These are phyloP conservation scores for Apocrypta bakeri DNA, from an alignment of 1,140 invertebrate genomes.

Conservation along the genomic window DNA sequence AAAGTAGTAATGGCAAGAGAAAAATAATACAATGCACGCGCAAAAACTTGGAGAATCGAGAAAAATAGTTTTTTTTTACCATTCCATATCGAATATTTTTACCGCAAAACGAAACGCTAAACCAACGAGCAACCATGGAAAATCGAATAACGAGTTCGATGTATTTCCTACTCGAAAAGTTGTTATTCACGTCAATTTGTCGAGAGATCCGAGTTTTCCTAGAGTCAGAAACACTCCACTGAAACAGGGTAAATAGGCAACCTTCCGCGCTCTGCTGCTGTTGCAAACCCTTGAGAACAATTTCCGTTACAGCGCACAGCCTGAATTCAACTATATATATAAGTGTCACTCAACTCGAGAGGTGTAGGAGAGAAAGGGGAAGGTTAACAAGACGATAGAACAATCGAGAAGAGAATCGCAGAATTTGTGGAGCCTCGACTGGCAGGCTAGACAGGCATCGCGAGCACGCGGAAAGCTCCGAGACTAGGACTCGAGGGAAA, in stretches of 20 bases:
- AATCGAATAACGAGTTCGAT: not conserved
- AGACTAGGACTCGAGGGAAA: not conserved
- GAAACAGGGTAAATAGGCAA: not conserved
- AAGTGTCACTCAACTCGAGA: not conserved
- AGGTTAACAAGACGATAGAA: not conserved
- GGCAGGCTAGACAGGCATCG: not conserved
- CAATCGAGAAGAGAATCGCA: conserved; percentile 11
- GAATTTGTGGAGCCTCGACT: not conserved
- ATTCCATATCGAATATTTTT: not conserved
- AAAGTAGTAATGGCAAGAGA: too few relatives aligned
- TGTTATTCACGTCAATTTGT: not conserved
- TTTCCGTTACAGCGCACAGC: conserved; percentile 16
- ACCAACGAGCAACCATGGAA: not conserved
- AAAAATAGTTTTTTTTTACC: too few relatives aligned
- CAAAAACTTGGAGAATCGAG: too few relatives aligned
- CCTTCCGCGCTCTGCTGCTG: too few relatives aligned
- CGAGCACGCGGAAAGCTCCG: not conserved
- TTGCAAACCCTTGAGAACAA: conserved; percentile 12
- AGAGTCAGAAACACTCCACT: not conserved
- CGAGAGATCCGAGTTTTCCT: not conserved
- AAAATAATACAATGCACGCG: not conserved
- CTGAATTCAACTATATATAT: not conserved
- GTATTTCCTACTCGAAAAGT: not conserved
- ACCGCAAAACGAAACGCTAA: not conserved
- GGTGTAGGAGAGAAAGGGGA: not conserved